Base-by-base conservation (phyloP, 2,797 vertebrate species). In the Agapornis canus region DNA sequence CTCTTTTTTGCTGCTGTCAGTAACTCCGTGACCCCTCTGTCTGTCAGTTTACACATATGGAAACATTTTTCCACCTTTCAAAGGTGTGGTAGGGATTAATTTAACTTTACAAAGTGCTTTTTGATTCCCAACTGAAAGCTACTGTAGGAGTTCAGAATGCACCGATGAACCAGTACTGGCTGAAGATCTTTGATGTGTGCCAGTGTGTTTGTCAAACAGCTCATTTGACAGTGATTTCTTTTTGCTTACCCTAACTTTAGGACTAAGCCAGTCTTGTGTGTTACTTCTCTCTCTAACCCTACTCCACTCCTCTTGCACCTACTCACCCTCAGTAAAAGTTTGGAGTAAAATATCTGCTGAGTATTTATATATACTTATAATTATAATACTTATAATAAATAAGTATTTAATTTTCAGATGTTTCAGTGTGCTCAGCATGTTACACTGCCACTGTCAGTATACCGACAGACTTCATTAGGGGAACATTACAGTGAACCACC, bases 61-160 rank as follows among this genome's bases (percentile, higher is more conserved):
- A 94, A 92, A 79, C 45, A 5, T n/a, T 96, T 94, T 92, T 89
- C 85, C 73, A 66, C 82, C 85, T 91, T 83, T 73, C 60, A 52
- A 43, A 86, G 89, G 81, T 94, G 77, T 70, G 66, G 65, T 37
- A 70, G 59, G 76, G 87, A 88, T 94, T 95, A 93, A 91, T 93
- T 92, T 88, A 82, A 72, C 68, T 87, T 88, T 42, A 92, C 92
- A 81, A 75, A 88, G 73, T 91, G 66, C 56, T 89, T 95, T 79
- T 86, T 91, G 89, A 94, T 81, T 92, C 77, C 77, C 59, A 70
- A 17, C 95, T 88, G 92, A 89, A 95, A 90, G 73, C 89, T 94
- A 42, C 87, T 82, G 59, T 77, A n/a, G 73, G 63, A 90, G 51
- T 91, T 95, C 29, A 6, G 39, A 84, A 68, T 80, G 39, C n/a